These are phyloP conservation scores for Diachasmimorpha longicaudata DNA, from an alignment of 1,140 invertebrate species.

Conservation along the genomic window DNA sequence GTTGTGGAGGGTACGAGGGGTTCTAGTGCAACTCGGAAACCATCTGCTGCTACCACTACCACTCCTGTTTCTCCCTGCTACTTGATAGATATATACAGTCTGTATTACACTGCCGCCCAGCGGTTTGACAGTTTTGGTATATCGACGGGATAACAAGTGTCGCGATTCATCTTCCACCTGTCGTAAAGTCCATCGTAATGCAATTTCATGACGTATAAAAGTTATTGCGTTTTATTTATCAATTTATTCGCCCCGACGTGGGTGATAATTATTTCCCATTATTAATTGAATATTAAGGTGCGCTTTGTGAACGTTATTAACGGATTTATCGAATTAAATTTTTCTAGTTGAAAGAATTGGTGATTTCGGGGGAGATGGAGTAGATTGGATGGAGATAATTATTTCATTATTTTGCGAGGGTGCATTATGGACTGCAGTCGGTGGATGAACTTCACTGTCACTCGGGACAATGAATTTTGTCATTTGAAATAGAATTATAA, in stretches of 20 bases:
- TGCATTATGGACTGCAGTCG: neutral
- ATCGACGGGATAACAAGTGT: conserved; percentile 27
- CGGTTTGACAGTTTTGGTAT: conserved; percentile 27
- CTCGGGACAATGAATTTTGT: neutral
- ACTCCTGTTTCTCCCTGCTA: neutral
- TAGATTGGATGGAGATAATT: neutral
- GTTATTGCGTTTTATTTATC: neutral
- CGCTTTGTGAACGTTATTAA: neutral
- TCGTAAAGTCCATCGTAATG: conserved; percentile 22
- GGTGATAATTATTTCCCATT: neutral
- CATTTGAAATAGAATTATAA: neutral
- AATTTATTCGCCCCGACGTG: neutral
- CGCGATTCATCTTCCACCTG: conserved; percentile 29
- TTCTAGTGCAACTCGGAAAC: conserved; percentile 20
- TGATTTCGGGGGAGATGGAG: neutral
- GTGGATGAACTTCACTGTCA: neutral
- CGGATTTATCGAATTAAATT: neutral
- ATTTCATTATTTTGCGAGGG: neutral
- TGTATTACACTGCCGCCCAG: conserved; percentile 20
- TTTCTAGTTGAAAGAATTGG: neutral
- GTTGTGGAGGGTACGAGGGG: neutral
- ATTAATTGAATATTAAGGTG: neutral
- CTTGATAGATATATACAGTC: conserved; percentile 23
- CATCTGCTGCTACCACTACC: conserved; percentile 17
- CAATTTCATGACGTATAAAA: conserved; percentile 2